phyloP scores from a whole-genome alignment of 2,888 invertebrate species.

The Lepidocyrtinus sp. region DNA sequence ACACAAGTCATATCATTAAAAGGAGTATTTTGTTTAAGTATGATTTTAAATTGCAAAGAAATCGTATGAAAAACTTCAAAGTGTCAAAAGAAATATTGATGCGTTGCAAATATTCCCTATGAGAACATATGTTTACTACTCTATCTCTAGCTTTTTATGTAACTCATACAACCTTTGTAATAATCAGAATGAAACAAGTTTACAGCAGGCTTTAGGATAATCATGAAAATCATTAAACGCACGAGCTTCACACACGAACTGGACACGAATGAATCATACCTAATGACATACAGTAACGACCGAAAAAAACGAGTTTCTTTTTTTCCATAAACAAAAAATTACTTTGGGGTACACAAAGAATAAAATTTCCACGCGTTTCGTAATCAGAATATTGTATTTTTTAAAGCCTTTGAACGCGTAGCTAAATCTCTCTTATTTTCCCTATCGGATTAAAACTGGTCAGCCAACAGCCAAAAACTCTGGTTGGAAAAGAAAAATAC shows the following conservation, averaged over 20 bases:
- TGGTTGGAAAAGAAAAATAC: neutral
- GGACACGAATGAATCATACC: neutral
- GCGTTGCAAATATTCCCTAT: no score
- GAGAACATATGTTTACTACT: no score
- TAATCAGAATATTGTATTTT: neutral
- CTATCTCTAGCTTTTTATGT: no score
- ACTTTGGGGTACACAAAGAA: neutral
- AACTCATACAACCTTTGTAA: no score
- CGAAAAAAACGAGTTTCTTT: constrained; percentile 1
- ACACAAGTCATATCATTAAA: no score
- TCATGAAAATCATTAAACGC: neutral
- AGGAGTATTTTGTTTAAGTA: no score
- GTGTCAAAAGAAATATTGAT: no score
- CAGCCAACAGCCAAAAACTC: neutral
- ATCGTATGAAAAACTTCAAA: no score
- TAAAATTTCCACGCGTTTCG: neutral
- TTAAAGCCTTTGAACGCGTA: constrained; percentile 7
- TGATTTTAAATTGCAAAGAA: no score
- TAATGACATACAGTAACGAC: neutral
- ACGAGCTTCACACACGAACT: constrained; percentile 4
- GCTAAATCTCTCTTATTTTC: neutral
- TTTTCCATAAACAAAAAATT: neutral
- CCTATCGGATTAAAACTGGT: neutral
- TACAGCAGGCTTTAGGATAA: no score
- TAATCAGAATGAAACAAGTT: no score